These are phyloP conservation scores for Zingel zingel DNA, from an alignment of 2,113 vertebrate genomes.

Conservation along the genomic window DNA sequence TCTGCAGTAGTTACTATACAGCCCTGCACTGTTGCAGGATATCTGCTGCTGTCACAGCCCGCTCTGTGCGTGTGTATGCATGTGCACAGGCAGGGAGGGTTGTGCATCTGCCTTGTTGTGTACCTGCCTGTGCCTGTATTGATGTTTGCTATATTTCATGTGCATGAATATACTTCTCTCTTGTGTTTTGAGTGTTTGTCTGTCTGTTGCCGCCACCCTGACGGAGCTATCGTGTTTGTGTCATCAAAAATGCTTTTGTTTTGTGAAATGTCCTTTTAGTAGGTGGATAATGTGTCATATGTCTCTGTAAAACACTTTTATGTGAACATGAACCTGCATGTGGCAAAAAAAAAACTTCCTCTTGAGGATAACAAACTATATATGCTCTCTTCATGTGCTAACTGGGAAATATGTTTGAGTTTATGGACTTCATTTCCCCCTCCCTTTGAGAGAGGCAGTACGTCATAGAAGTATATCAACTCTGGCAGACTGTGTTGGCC, in stretches of 20 bases:
- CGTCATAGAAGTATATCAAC: constrained; percentile 60
- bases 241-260: not conserved
- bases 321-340: constrained; percentile 6
- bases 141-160: constrained; percentile 22
- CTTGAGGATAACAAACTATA: constrained; percentile 37
- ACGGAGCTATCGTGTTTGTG: not conserved
- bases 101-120: constrained; percentile 1
- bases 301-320: not conserved
- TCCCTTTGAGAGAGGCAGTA: constrained; percentile 45
- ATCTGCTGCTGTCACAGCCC: constrained; percentile 38
- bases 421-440: constrained; percentile 52
- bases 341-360: constrained; percentile 5
- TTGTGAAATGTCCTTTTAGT: not conserved
- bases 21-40: constrained; percentile 57
- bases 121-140: constrained; percentile 13
- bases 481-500: constrained; percentile 44
- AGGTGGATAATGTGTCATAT: not conserved
- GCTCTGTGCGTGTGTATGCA: constrained; percentile 19
- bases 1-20: constrained; percentile 70
- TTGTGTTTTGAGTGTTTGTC: not conserved
- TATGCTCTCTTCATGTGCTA: constrained; percentile 59
- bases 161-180: constrained; percentile 6
- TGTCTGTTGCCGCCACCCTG: not conserved
- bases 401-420: constrained; percentile 68
- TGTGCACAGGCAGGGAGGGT: constrained; percentile 8